Base-by-base conservation (phyloP, 1,140 invertebrate species). In the Danaus plexippus region DNA sequence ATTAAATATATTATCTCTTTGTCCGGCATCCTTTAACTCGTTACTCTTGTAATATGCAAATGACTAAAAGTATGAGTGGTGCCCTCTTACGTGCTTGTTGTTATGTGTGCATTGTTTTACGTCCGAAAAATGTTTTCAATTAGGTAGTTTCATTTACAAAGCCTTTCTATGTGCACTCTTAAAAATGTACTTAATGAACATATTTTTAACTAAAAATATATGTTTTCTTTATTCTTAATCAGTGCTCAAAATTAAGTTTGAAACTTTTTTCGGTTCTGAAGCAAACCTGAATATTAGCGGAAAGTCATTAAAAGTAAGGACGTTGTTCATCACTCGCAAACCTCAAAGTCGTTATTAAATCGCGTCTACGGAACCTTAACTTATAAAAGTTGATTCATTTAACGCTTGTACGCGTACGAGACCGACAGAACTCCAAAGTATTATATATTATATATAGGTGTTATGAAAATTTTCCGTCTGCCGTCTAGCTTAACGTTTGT, bases 341-440 rank as follows among this genome's bases (percentile, higher is more conserved):
- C 71, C 72, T 83, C 78, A 80, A 85, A 84, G 82, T 75, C 76
- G 74, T 77, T 80, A 82, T 82, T 84, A 80, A 75, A 69, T 69
- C 63, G 58, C 22, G 22, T 32, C 22, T 32, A 32, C 59, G 62
- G 66, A 71, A 76, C 70, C 79, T 69, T 78, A 78, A 84, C 64
- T 85, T 82, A 82, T 74, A 84, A 85, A 85, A 85, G 80, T 85
- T 85, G 79, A 80, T 84, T 85, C 80, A 85, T 85, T 85, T 85
- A 82, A 85, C 80, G 82, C 67, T 84, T 75, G 67, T 72, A 64
- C 77, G 82, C 80, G 65, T 76, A 55, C 73, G 63, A 8, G 22
- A 32, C 22, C 22, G 22, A 32, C 22, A 32, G 4, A 32, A 32
- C 22, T 32, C 7, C 22, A 32, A 32, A 32, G 22, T 32, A 32